A percentile compares a stretch with the other conserved stretches of the same genome.
Evolutionary conservation across 2,797 vertebrate species (phyloP).

Genomic region (Pangasius macronema): DNA sequence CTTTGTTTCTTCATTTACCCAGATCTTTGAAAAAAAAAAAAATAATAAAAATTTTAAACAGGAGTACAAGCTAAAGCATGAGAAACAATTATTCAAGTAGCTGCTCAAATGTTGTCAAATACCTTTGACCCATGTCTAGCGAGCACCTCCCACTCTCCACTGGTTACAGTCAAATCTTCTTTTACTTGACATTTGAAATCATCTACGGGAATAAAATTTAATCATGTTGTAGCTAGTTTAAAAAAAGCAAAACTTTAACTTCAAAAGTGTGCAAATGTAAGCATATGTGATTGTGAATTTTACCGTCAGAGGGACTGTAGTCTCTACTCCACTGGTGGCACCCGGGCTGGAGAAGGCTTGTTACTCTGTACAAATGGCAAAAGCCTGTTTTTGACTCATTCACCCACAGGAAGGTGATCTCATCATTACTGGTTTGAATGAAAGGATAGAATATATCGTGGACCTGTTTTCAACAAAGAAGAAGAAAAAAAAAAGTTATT

Average conservation of each 20-base stretch:
- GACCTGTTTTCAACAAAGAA: conserved; percentile 66
- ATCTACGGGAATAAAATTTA: conserved; percentile 61
- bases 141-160: conserved; percentile 88
- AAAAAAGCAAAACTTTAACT: neutral
- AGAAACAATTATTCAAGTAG: neutral
- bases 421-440: conserved; percentile 75
- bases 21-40: conserved; percentile 71
- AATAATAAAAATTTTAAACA: neutral
- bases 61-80: neutral
- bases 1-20: conserved; percentile 83
- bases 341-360: conserved; percentile 67
- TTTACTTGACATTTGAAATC: conserved; percentile 82
- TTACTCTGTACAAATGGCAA: conserved; percentile 84
- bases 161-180: conserved; percentile 81
- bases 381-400: conserved; percentile 85
- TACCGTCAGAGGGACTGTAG: conserved; percentile 56
- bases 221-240: neutral
- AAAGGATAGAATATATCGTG: conserved; percentile 88
- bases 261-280: neutral
- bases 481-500: neutral
- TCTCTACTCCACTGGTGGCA: conserved; percentile 78
- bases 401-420: conserved; percentile 81
- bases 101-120: neutral
- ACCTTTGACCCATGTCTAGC: conserved; percentile 86
- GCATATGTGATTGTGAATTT: neutral